These are phyloP conservation scores for Chymomyza procnemis DNA, from an alignment of 2,888 invertebrate genomes.

Conservation along the genomic window DNA sequence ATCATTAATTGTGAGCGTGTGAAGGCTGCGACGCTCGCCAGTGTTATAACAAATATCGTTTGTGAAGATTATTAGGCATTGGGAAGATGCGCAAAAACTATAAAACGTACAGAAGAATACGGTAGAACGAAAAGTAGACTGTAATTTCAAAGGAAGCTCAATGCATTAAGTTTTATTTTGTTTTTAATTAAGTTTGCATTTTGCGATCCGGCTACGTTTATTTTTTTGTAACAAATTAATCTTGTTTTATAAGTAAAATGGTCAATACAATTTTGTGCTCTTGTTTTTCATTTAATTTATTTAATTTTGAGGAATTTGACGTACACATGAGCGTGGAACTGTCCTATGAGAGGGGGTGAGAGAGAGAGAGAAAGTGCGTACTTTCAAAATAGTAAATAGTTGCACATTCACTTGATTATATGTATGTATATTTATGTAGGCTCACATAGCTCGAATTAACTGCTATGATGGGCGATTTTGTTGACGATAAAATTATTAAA, in stretches of 20 bases:
- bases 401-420: constrained; percentile 46
- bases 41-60: not conserved
- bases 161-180: constrained; percentile 10
- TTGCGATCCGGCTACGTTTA: not conserved
- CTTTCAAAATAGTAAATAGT: constrained; percentile 60
- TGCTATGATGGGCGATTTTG: too few species aligned
- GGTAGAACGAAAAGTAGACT: not conserved
- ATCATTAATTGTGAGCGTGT: not conserved
- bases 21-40: not conserved
- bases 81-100: not conserved
- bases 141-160: not conserved
- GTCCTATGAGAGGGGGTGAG: too few species aligned
- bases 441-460: too few species aligned
- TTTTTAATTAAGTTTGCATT: constrained; percentile 27
- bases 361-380: constrained; percentile 20
- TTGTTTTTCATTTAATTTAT: constrained; percentile 15
- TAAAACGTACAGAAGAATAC: too few species aligned
- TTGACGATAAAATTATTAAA: too few species aligned
- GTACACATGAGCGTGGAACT: constrained; percentile 55
- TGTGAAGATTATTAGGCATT: not conserved
- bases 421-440: too few species aligned
- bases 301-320: constrained; percentile 64
- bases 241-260: not conserved
- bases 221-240: not conserved
- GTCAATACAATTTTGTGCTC: constrained; percentile 41